Percentiles rank a stretch among this genome's conserved stretches.
These are phyloP conservation scores for Pitta sordida DNA, from an alignment of 2,113 vertebrate genomes.

Conservation along the genomic window DNA sequence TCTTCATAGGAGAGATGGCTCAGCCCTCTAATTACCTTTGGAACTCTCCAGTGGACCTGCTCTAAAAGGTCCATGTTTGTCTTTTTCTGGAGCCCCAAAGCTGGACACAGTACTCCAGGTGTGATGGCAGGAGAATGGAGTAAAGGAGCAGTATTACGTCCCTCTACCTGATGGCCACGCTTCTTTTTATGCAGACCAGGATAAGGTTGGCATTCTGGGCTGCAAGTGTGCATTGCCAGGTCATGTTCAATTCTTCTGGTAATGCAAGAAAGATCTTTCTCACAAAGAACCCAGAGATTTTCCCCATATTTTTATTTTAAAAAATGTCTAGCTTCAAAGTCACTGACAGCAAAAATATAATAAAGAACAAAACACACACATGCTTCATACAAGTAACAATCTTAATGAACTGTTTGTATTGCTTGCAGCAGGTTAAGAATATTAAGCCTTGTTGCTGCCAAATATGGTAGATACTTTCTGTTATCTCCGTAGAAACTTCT, in stretches of 20 bases:
- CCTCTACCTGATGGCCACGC: neutral
- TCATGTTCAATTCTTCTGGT: neutral
- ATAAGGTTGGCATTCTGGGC: neutral
- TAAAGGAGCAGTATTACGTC: neutral
- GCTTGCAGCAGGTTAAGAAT: constrained; percentile 28
- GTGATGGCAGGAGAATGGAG: neutral
- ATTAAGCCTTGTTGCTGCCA: constrained; percentile 15
- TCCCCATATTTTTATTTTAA: neutral
- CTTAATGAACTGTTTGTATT: constrained; percentile 11
- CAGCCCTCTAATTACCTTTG: neutral
- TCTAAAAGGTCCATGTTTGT: neutral
- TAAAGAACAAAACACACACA: neutral
- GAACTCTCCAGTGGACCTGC: neutral
- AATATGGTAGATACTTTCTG: neutral
- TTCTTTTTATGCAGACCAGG: neutral
- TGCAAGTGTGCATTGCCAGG: neutral
- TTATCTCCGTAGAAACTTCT: constrained; percentile 35
- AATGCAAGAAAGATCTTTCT: neutral
- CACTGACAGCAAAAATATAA: neutral
- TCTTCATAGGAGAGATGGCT: neutral
- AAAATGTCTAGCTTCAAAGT: neutral
- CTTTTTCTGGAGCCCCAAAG: neutral
- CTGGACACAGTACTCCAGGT: neutral
- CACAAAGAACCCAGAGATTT: neutral
- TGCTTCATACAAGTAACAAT: neutral